These are phyloP conservation scores for Euproctis similis DNA, from an alignment of 2,888 invertebrate genomes.

Conservation along the genomic window DNA sequence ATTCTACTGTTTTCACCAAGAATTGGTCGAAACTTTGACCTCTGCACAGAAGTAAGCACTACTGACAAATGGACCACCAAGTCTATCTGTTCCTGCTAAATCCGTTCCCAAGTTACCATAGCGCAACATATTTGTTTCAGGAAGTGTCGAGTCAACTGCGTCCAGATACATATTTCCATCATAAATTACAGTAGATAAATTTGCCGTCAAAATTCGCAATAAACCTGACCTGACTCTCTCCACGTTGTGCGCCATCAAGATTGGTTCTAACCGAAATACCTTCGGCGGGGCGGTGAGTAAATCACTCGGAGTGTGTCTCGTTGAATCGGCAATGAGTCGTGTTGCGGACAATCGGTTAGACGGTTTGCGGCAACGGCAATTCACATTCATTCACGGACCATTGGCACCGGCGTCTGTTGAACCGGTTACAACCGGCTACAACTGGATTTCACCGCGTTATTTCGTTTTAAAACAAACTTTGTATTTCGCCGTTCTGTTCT, in stretches of 20 bases:
- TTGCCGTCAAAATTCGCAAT: slow-evolving; percentile 1
- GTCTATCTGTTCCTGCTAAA: no score
- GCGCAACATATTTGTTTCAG: no score
- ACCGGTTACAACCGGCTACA: slow-evolving; percentile 24
- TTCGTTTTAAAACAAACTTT: slow-evolving; percentile 52
- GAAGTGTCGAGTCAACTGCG: no score
- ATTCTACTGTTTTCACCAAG: no score
- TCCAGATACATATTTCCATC: no score
- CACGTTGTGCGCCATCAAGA: slow-evolving; percentile 20
- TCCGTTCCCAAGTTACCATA: no score
- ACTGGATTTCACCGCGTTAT: slow-evolving; percentile 39
- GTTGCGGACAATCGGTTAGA: slow-evolving; percentile 60
- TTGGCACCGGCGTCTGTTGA: slow-evolving; percentile 36
- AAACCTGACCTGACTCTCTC: no score
- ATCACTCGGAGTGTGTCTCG: slow-evolving; percentile 47
- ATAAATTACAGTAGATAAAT: not conserved
- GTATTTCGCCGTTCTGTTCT: no score
- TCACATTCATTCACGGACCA: slow-evolving; percentile 52
- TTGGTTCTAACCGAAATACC: slow-evolving; percentile 34
- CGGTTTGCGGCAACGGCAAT: slow-evolving; percentile 62
- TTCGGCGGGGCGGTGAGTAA: slow-evolving; percentile 36
- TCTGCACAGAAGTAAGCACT: no score
- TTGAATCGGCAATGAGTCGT: slow-evolving; percentile 58
- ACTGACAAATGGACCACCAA: no score
- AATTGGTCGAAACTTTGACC: no score